phyloP scores from a whole-genome alignment of 2,113 vertebrate genomes.

The Eira barbara region DNA sequence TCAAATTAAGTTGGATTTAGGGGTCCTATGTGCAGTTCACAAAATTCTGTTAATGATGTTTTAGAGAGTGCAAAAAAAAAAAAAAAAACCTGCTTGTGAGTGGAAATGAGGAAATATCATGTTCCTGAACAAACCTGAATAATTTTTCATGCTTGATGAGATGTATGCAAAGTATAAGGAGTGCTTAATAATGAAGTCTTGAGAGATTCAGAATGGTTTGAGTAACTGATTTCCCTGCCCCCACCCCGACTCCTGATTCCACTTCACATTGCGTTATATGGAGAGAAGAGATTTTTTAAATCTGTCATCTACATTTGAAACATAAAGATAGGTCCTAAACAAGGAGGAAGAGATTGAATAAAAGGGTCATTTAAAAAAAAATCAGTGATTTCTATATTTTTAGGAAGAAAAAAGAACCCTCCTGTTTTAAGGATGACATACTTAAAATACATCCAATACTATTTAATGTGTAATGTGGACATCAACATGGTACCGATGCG shows the following conservation, averaged over 20 bases:
- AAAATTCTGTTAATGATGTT: constrained; percentile 21
- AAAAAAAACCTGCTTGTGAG: neutral
- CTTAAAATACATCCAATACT: neutral
- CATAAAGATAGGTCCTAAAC: neutral
- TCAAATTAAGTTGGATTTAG: constrained; percentile 46
- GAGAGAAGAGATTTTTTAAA: constrained; percentile 50
- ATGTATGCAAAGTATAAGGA: neutral
- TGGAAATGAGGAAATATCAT: neutral
- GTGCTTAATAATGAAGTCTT: neutral
- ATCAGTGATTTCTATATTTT: neutral
- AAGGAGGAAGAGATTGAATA: constrained; percentile 13
- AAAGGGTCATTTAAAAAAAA: neutral
- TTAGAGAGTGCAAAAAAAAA: neutral
- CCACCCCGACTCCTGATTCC: neutral
- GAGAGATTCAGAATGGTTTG: neutral
- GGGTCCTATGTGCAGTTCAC: constrained; percentile 3
- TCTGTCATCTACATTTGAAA: neutral
- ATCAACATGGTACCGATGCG: rapidly evolving
- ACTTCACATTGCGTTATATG: constrained; percentile 6
- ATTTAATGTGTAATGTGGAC: neutral
- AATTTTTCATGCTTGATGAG: neutral
- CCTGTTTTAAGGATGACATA: neutral
- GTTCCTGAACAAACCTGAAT: neutral
- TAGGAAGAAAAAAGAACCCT: neutral
- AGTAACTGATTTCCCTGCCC: constrained; percentile 18